These are phyloP conservation scores for Syngnathoides biaculeatus DNA, from an alignment of 2,113 vertebrate genomes.

Conservation along the genomic window DNA sequence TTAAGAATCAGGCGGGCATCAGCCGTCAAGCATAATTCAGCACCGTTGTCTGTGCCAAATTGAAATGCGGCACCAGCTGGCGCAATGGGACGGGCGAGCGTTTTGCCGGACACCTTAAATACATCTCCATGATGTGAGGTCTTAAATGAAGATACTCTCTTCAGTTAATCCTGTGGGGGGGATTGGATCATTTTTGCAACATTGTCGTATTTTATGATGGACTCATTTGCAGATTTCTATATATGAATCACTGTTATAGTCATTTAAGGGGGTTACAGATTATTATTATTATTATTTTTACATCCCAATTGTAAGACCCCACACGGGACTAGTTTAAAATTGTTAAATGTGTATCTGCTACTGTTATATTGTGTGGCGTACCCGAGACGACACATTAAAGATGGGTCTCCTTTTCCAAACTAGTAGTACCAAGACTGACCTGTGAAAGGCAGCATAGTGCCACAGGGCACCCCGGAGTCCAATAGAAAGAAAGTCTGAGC, in stretches of 20 bases:
- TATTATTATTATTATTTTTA: background rate
- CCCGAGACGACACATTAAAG: background rate
- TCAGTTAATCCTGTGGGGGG: conserved; percentile 19
- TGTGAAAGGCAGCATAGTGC: background rate
- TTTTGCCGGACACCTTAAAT: conserved; percentile 21
- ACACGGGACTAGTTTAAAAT: background rate
- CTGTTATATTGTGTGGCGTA: background rate
- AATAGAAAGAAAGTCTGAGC: background rate
- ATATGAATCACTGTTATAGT: background rate
- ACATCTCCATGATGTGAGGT: conserved; percentile 17
- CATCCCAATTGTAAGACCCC: no score
- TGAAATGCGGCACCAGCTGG: conserved; percentile 48
- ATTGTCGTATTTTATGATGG: background rate
- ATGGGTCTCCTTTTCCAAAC: background rate
- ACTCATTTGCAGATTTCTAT: conserved; percentile 1
- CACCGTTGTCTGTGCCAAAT: conserved; percentile 45
- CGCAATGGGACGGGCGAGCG: conserved; percentile 35
- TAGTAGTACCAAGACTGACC: background rate
- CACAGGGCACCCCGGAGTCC: background rate
- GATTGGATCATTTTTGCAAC: conserved; percentile 4
- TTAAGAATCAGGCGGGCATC: conserved; percentile 45
- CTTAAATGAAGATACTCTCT: conserved; percentile 18
- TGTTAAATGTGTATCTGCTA: background rate
- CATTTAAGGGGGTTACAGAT: background rate
- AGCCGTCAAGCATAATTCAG: conserved; percentile 48